Evolutionary conservation across 2,888 invertebrate species (phyloP), one percentile per base, ranked within the genome.

Genomic region (Xylocampa areola): DNA sequence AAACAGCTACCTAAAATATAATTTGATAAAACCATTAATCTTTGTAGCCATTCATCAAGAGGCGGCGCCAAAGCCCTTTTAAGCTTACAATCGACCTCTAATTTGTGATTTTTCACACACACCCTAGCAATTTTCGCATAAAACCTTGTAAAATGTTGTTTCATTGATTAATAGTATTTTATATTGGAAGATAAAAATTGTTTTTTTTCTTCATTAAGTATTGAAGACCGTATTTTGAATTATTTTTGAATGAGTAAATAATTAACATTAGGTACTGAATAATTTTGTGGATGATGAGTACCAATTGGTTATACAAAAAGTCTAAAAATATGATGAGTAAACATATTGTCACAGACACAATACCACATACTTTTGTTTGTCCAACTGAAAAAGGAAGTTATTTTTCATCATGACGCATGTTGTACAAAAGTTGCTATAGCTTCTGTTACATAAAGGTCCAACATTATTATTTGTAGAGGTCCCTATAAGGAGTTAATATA

Each of bases 91-190:
- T 84, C 76, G 76, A 66, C 64, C 70, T 68, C 71, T 89, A 91
- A 93, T 94, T 92, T 91, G 89, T 83, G 85, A 94, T 94, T 92
- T 79, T 90, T 87, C 92, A 92, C 93, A 89, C 92, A 86, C 88
- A 81, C 91, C 89, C 87, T 48, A 33, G 17, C 11, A 58, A 55
- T 66, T 65, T 68, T 63, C 49, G 54, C 37, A 52, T 45, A 39
- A 61, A 49, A 36, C 44, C 40, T 63, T 71, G 58, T 71, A 76
- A 77, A 75, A 58, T 35, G 1, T n/a, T 11, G 11, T 33, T 27
- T 17, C 16, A 29, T 45, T 74, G 75, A 73, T 74, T 52, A 25
- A 64, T 71, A 45, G 57, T 48, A 30, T 61, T 53, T 23, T 40
- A 6, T 27, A 21, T 16, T 8, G 8, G n/a, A n/a, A 29, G 6